Base-by-base conservation (phyloP, 1,140 invertebrate species). In the Heterodera schachtii region DNA sequence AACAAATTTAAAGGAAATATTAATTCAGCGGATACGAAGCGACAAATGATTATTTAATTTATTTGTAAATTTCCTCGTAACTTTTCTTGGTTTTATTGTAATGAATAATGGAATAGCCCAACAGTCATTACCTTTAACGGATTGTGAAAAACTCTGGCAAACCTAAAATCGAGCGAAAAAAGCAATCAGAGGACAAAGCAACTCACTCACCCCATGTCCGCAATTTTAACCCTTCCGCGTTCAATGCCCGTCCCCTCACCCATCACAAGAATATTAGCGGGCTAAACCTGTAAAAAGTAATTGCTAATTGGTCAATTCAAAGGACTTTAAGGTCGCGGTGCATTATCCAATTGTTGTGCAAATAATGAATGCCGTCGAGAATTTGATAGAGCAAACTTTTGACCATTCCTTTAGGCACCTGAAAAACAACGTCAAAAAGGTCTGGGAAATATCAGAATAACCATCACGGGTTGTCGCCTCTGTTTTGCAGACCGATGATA, bases 191-290 rank as follows among this genome's bases (percentile, higher is more conserved):
- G 49, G 49, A 6, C 6, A 52, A 11, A 52, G 11, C 49, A 49
- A 49, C 9, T 49, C 49, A 64, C 57, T 13, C 8, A 71, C 69
- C 98, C 98, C 97, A 99, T 98, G 90, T 99, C 98, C 78, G 97
- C 97, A 90, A 90, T 90, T 77, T 90, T 90, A 69, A 87, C 88
- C 73, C 87, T 46, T 70, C 98, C 98, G 88, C 98, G 92, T 91
- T 99, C 97, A 79, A 83, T 73, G 3, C 86, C 87, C 9, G 82
- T 87, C 31, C 97, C 98, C 86, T 99, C 97, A 41, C 97, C 98
- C 97, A 99, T 99, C 16, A 99, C 97, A 81, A 99, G 92, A 90
- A 99, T 99, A 92, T 99, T 99, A 1, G 98, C 98, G 73, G 98
- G 77, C 77, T 78, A 7, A 67, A 77, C 31, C 31, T 31, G 0